Percentiles rank a stretch among this genome's conserved stretches.
These are phyloP conservation scores for Ptychoptera albimana DNA, from an alignment of 2,888 invertebrate species.

Conservation along the genomic window DNA sequence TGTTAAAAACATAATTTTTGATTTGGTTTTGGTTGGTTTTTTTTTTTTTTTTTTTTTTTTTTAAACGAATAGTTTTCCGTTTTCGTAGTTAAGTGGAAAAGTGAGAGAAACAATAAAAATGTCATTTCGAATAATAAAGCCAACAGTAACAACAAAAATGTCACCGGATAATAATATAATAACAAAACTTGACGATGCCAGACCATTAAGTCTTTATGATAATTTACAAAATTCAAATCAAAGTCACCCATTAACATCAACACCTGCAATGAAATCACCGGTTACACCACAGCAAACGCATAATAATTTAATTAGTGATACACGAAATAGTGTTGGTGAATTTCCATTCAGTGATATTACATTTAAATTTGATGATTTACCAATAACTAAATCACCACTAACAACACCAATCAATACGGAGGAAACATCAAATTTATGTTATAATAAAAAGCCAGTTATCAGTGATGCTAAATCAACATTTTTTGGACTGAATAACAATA, in stretches of 20 bases:
- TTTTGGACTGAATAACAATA: conserved; percentile 20
- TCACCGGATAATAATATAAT: no score
- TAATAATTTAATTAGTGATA: not conserved
- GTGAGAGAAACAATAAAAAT: no score
- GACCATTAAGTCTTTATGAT: conserved; percentile 29
- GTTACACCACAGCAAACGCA: not conserved
- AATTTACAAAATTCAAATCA: conserved; percentile 17
- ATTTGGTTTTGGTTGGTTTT: no score
- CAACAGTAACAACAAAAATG: no score
- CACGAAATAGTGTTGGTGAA: conserved; percentile 4
- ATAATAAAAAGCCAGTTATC: conserved; percentile 21
- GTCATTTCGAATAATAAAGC: no score
- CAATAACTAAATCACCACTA: not conserved
- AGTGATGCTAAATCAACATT: conserved; percentile 30
- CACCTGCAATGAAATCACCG: not conserved
- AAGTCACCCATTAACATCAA: conserved; percentile 1
- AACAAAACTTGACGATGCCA: conserved; percentile 4
- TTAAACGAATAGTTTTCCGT: no score
- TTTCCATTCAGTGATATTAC: conserved; percentile 10
- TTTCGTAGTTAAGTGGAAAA: no score
- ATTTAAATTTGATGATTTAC: conserved; percentile 9
- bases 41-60: no score
- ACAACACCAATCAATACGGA: not conserved
- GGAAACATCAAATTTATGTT: not conserved
- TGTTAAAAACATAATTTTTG: no score